Conservation (phyloP, 1,140 invertebrate genomes). For the Lucilia sericata region DNA sequence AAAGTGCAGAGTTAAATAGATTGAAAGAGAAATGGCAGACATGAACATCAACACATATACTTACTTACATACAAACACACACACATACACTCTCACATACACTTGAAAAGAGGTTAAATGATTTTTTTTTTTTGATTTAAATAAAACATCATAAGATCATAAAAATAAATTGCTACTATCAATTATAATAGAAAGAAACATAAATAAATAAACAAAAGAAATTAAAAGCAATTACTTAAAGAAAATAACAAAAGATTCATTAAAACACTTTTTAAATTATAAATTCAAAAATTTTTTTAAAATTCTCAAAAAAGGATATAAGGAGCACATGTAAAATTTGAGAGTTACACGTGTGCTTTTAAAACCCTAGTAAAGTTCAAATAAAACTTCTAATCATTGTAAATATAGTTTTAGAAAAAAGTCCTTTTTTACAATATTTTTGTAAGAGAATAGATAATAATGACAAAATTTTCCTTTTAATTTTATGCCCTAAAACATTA, state of each 20-base stretch:
- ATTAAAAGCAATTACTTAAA: neutral
- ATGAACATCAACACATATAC: neutral
- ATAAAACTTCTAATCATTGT: too few species aligned
- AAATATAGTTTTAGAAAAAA: too few species aligned
- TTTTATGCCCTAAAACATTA: too few species aligned
- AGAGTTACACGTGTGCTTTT: too few species aligned
- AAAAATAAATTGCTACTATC: neutral
- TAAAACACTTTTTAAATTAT: too few species aligned
- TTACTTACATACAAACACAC: too few species aligned
- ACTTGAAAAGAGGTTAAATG: neutral
- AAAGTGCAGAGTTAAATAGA: conserved; percentile 21
- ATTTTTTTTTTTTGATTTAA: neutral
- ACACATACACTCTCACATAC: neutral
- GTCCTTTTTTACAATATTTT: too few species aligned
- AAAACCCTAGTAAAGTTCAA: too few species aligned
- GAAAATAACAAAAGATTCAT: neutral
- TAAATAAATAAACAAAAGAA: neutral
- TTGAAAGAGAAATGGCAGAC: conserved; percentile 5
- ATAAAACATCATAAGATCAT: conserved; percentile 11
- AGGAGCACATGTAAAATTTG: neutral
- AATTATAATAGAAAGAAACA: neutral
- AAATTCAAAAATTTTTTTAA: neutral
- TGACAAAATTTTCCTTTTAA: too few species aligned
- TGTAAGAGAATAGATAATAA: too few species aligned
- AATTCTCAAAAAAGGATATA: neutral